Conservation (phyloP, 2,888 invertebrate species). For the Aphodius granarius region DNA sequence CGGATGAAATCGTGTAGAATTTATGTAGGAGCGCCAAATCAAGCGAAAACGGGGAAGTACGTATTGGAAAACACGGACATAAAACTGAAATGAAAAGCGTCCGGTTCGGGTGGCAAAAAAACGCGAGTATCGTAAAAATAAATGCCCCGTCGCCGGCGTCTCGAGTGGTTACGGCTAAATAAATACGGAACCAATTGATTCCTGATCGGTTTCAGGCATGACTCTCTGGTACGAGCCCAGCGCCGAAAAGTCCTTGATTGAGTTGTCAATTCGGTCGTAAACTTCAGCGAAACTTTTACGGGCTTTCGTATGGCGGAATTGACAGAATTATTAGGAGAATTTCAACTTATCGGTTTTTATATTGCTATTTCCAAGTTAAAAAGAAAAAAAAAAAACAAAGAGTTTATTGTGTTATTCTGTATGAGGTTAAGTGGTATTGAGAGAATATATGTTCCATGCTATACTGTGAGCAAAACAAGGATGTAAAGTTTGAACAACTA, state of each 20-base stretch:
- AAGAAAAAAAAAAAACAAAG: too few species aligned
- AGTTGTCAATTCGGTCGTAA: not conserved
- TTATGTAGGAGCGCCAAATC: not conserved
- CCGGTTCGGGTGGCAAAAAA: not conserved
- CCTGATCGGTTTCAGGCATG: not conserved
- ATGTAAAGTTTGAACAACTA: too few species aligned
- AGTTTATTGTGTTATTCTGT: too few species aligned
- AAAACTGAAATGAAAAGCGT: not conserved
- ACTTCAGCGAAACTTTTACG: not conserved
- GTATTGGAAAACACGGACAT: not conserved
- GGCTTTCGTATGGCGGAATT: not conserved
- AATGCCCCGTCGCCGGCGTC: not conserved
- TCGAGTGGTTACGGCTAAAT: not conserved
- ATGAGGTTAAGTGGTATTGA: too few species aligned
- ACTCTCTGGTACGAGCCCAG: not conserved
- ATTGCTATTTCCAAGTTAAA: too few species aligned
- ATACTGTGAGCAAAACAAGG: too few species aligned
- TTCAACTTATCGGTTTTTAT: too few species aligned
- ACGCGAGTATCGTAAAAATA: not conserved
- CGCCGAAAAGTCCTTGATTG: not conserved
- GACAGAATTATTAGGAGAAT: not conserved
- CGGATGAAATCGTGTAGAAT: not conserved
- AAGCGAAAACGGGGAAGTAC: not conserved
- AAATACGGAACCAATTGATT: not conserved
- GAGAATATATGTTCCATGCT: too few species aligned